phyloP scores from a whole-genome alignment of 2,113 vertebrate genomes.

The Spilogale gracilis region DNA sequence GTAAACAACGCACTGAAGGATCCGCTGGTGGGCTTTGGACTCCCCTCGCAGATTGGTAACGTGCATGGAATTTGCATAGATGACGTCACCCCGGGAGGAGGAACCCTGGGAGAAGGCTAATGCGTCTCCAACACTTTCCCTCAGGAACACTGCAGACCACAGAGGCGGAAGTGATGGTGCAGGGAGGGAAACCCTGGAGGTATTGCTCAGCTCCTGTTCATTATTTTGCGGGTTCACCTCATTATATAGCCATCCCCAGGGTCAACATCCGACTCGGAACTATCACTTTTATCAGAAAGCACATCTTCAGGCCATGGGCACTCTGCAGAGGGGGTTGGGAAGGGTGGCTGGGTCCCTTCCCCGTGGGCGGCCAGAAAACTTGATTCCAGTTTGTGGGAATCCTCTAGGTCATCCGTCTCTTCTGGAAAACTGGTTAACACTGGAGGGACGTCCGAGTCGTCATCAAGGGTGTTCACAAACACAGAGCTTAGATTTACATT shows the following conservation, averaged over 20 bases:
- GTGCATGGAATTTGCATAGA: background rate
- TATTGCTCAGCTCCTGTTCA: background rate
- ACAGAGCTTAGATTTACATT: constrained; percentile 85
- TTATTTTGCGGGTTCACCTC: constrained; percentile 75
- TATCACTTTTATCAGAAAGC: constrained; percentile 70
- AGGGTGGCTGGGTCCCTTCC: background rate
- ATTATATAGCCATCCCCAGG: constrained; percentile 80
- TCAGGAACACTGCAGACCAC: background rate
- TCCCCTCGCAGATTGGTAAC: background rate
- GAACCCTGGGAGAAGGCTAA: too few relatives aligned
- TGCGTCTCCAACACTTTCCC: background rate
- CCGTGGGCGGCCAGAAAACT: background rate
- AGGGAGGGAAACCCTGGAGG: background rate
- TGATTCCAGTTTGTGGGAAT: background rate
- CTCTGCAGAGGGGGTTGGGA: background rate
- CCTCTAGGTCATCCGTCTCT: background rate
- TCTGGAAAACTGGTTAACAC: background rate
- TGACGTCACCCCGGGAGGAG: background rate
- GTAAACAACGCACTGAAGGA: background rate
- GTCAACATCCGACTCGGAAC: constrained; percentile 46
- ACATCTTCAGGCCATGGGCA: background rate
- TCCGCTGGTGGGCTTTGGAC: fast-evolving
- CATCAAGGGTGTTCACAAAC: constrained; percentile 70
- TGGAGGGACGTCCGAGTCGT: background rate
- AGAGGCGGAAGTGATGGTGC: background rate